Conservation (phyloP, 2,797 vertebrate species). For the Molossus molossus region DNA sequence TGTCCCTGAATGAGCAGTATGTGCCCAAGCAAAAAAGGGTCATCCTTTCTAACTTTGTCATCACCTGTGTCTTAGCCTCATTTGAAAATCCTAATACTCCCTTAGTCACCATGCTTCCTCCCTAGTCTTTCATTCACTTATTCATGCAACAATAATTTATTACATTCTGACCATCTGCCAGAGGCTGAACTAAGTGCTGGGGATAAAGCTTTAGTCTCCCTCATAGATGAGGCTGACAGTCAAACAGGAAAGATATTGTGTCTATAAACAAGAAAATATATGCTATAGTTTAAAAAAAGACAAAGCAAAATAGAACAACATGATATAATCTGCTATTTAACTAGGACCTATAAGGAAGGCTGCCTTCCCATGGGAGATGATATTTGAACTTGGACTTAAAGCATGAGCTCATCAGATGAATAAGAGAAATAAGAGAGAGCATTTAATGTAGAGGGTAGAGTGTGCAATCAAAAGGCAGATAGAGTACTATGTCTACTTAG, state of each 20-base stretch:
- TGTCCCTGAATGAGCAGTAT: slow-evolving; percentile 48
- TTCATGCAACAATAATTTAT: slow-evolving; percentile 21
- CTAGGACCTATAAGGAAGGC: background rate
- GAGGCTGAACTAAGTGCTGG: background rate
- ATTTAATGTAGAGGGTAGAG: background rate
- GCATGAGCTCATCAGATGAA: background rate
- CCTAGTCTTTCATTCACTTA: background rate
- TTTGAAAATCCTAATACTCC: slow-evolving; percentile 48
- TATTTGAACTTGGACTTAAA: slow-evolving; percentile 28
- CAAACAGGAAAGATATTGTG: background rate
- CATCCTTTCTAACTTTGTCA: background rate
- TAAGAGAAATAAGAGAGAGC: background rate
- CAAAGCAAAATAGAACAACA: background rate
- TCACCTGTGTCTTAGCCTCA: slow-evolving; percentile 16
- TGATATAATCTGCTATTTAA: background rate
- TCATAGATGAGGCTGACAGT: background rate
- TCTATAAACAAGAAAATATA: slow-evolving; percentile 25
- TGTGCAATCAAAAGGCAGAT: background rate
- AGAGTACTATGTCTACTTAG: background rate
- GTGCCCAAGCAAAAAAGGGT: background rate
- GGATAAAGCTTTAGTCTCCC: background rate
- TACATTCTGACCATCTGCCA: slow-evolving; percentile 1
- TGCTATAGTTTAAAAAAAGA: slow-evolving; percentile 30
- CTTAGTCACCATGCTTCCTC: background rate
- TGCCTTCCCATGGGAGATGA: background rate